These are phyloP conservation scores for Rissa tridactyla DNA, from an alignment of 2,113 vertebrate species.

Conservation along the genomic window DNA sequence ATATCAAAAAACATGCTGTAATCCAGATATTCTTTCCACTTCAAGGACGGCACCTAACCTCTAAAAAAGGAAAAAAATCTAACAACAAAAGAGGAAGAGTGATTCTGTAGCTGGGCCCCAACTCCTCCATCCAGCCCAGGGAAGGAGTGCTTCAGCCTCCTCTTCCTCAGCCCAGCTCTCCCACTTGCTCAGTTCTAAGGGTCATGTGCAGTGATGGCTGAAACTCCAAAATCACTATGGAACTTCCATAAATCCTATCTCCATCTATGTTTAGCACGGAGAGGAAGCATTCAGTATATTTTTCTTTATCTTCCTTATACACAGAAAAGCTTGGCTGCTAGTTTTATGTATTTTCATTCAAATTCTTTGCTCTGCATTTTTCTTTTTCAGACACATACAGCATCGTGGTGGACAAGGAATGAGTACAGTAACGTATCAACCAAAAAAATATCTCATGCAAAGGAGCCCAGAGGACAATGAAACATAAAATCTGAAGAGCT, in stretches of 20 bases:
- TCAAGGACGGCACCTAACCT: neutral
- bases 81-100: neutral
- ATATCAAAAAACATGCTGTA: neutral
- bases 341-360: neutral
- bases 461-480: neutral
- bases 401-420: neutral
- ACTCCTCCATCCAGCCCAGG: neutral
- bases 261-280: neutral
- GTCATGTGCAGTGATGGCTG: neutral
- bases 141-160: neutral
- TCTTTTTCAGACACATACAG: neutral
- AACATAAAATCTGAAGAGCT: neutral
- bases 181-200: neutral
- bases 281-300: neutral
- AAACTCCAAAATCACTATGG: neutral
- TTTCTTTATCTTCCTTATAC: neutral
- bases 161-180: neutral
- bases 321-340: neutral
- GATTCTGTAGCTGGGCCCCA: too few species aligned
- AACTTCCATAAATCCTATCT: neutral
- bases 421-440: fast-evolving
- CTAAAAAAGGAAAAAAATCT: neutral
- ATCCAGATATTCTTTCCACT: neutral
- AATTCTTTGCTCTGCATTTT: neutral
- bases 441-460: neutral